phyloP scores from a whole-genome alignment of 2,797 vertebrate genomes.

The Emys orbicularis region DNA sequence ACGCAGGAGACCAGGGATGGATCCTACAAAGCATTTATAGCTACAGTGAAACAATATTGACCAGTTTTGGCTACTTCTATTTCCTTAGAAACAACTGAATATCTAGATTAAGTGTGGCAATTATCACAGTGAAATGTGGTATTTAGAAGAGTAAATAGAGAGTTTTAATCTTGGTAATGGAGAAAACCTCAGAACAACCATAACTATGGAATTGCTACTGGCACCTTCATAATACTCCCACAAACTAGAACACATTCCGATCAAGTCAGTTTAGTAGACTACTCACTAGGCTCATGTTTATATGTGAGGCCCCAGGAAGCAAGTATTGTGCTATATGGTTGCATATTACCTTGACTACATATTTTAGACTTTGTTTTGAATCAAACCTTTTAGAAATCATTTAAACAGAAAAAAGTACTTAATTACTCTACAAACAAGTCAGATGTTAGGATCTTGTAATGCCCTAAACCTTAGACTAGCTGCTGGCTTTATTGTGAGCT shows the following conservation, averaged over 20 bases:
- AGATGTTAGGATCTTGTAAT: background rate
- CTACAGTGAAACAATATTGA: background rate
- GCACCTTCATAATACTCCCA: background rate
- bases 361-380: background rate
- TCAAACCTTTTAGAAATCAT: background rate
- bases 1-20: background rate
- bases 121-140: background rate
- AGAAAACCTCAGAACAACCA: background rate
- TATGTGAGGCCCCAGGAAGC: background rate
- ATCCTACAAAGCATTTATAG: background rate
- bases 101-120: background rate
- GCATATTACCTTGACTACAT: background rate
- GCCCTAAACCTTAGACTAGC: background rate
- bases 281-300: fast-evolving
- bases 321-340: background rate
- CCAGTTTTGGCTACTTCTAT: background rate
- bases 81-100: background rate
- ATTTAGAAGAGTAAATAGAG: background rate
- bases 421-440: background rate
- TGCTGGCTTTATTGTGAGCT: background rate
- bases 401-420: background rate
- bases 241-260: background rate
- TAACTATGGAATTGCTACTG: background rate
- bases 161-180: background rate
- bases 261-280: background rate